Percentiles rank a stretch among this genome's conserved stretches.
Conservation (phyloP, 2,113 vertebrate genomes). For the Aegithalos caudatus region DNA sequence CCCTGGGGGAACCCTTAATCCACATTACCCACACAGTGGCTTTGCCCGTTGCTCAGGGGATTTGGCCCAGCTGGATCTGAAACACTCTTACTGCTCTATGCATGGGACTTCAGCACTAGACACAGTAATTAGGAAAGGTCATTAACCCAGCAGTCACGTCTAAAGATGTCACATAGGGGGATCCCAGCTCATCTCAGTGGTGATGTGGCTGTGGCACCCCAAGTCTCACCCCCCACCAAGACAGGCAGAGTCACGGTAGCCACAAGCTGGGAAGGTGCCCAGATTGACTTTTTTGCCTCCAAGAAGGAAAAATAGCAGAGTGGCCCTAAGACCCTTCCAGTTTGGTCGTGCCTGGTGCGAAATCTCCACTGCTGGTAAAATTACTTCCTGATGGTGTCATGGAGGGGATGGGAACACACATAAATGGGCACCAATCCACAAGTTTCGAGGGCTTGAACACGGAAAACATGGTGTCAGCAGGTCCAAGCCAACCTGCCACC, state of each 20-base stretch:
- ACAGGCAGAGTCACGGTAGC: accelerated
- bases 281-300: background rate
- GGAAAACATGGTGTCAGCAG: accelerated
- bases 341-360: accelerated
- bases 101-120: background rate
- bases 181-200: background rate
- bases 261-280: background rate
- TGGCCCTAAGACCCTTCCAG: accelerated
- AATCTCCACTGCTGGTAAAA: background rate
- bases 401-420: accelerated
- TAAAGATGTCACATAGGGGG: background rate
- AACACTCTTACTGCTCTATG: background rate
- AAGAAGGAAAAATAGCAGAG: background rate
- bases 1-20: accelerated
- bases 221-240: accelerated
- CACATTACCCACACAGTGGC: accelerated
- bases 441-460: too few relatives aligned
- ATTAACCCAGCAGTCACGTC: background rate
- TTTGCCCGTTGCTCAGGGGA: accelerated
- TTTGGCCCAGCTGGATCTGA: background rate
- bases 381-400: background rate
- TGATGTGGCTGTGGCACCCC: accelerated
- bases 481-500: background rate
- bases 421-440: accelerated
- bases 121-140: background rate